A percentile compares a stretch with the other conserved stretches of the same genome.
Evolutionary conservation across 2,113 vertebrate species (phyloP).

Genomic region (Sylvietta virens): DNA sequence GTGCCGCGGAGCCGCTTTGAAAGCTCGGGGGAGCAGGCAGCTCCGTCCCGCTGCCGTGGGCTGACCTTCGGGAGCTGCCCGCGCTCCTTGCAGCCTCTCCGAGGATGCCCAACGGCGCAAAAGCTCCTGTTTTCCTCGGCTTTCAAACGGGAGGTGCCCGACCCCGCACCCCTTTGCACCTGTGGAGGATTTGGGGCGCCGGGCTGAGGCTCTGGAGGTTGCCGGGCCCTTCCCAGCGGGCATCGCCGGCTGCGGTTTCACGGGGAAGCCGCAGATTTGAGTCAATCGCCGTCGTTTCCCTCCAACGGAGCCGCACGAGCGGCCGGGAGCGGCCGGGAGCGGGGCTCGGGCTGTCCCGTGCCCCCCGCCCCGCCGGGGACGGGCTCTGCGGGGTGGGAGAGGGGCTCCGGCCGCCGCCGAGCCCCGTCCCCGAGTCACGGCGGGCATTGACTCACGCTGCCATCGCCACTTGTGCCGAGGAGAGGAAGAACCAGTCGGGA

Average conservation of each 20-base stretch:
- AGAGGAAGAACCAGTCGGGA: slow-evolving; percentile 47
- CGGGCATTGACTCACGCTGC: not conserved
- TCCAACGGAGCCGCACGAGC: fast-evolving
- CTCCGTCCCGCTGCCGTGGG: not conserved
- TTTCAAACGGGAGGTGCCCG: not conserved
- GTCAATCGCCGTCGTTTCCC: not conserved
- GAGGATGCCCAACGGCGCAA: not conserved
- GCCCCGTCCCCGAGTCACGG: not conserved
- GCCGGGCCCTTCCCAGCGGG: not conserved
- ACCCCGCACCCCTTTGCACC: not conserved
- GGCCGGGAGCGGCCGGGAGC: not conserved
- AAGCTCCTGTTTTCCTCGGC: not conserved
- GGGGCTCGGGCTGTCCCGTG: not conserved
- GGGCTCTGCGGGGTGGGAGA: not conserved
- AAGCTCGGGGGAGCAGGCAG: not conserved
- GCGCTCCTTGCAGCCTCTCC: not conserved
- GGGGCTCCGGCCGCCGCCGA: not conserved
- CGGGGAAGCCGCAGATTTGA: not conserved
- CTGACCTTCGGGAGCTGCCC: not conserved
- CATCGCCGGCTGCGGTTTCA: not conserved
- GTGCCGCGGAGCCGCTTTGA: not conserved
- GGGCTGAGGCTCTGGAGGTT: not conserved
- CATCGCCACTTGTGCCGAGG: not conserved
- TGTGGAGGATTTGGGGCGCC: fast-evolving
- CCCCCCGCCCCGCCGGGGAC: fast-evolving